Percentiles rank a stretch among this genome's conserved stretches.
These are phyloP conservation scores for Syrista parreyssii DNA, from an alignment of 2,888 invertebrate species.

Conservation along the genomic window DNA sequence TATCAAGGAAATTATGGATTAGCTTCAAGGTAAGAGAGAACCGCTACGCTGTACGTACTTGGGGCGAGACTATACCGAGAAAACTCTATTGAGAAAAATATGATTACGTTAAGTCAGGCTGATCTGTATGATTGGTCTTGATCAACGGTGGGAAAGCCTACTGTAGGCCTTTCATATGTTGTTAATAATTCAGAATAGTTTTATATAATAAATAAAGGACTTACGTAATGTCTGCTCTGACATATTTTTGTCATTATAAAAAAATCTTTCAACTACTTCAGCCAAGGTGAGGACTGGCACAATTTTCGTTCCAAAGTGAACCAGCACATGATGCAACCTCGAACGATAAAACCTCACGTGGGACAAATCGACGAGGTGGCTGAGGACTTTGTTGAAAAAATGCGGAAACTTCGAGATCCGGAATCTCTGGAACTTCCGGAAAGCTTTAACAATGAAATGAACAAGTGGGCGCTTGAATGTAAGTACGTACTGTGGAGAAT, in stretches of 20 bases:
- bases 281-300: slow-evolving; percentile 91
- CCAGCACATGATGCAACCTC: slow-evolving; percentile 83
- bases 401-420: slow-evolving; percentile 65
- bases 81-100: not conserved
- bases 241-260: not conserved
- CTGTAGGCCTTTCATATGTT: not conserved
- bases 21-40: slow-evolving; percentile 45
- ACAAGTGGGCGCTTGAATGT: slow-evolving; percentile 88
- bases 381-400: slow-evolving; percentile 76
- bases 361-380: slow-evolving; percentile 80
- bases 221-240: too few species aligned
- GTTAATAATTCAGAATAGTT: not conserved
- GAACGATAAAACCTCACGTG: slow-evolving; percentile 81
- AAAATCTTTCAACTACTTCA: slow-evolving; percentile 59
- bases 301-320: slow-evolving; percentile 85
- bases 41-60: too few species aligned
- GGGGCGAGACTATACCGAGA: too few species aligned
- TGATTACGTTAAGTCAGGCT: too few species aligned
- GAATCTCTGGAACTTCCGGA: slow-evolving; percentile 74
- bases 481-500: slow-evolving; percentile 62
- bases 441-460: slow-evolving; percentile 77
- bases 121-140: too few species aligned
- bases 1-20: slow-evolving; percentile 55
- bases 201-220: not conserved
- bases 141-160: not conserved